Conservation (phyloP, 1,140 invertebrate species). For the Copidosoma floridanum region DNA sequence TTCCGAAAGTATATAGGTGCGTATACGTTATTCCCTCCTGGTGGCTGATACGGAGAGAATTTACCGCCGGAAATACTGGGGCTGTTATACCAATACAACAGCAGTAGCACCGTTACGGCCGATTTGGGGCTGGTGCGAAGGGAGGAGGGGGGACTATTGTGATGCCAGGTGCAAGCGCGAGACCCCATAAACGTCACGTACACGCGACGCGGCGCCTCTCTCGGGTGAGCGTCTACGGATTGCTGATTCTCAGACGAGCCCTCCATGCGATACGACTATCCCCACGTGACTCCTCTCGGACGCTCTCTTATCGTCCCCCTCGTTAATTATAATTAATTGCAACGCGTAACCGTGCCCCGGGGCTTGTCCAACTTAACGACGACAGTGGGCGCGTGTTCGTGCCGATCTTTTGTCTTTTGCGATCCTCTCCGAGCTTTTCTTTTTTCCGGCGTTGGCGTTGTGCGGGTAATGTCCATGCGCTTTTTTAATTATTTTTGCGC, state of each 20-base stretch:
- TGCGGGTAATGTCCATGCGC: no score
- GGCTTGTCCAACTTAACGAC: no score
- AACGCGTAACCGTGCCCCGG: background rate
- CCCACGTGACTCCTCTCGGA: background rate
- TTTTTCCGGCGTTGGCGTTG: no score
- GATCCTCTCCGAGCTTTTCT: no score
- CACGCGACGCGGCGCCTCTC: slow-evolving; percentile 18
- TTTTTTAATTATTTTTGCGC: no score
- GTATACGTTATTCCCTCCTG: no score
- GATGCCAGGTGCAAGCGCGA: slow-evolving; percentile 23
- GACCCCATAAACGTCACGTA: slow-evolving; percentile 33
- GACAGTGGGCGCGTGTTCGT: no score
- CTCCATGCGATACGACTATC: background rate
- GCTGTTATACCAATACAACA: slow-evolving; percentile 32
- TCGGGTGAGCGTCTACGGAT: background rate
- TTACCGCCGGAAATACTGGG: slow-evolving; percentile 35
- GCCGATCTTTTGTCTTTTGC: no score
- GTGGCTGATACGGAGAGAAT: slow-evolving; percentile 31
- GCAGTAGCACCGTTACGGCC: no score
- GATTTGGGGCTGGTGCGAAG: slow-evolving; percentile 12
- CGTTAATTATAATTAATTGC: slow-evolving; percentile 24
- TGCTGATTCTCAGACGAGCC: slow-evolving; percentile 4
- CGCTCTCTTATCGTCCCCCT: slow-evolving; percentile 10
- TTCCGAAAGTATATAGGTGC: no score
- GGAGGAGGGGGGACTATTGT: slow-evolving; percentile 11